Base-by-base conservation (phyloP, 2,113 vertebrate genomes). In the Sorex fumeus region DNA sequence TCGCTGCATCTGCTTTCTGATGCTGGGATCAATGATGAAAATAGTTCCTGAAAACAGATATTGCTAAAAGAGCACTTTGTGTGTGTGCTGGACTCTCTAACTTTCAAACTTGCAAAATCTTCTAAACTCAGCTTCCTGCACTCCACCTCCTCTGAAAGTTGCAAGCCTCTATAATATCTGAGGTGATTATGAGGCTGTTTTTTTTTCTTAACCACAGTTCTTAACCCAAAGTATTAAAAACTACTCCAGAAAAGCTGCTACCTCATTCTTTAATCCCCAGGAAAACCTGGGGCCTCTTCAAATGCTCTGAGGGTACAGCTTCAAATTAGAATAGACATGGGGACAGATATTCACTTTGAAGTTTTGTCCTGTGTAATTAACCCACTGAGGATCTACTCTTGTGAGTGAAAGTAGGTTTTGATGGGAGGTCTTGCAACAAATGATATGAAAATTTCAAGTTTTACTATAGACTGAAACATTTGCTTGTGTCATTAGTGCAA, bases 331-430 rank as follows among this genome's bases (percentile, higher is more conserved):
- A 36, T 88, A 84, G 76, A 79, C 36, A 70, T 16, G 66, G 72
- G 66, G 82, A 34, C 78, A 81, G 93, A 67, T 6, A 47, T 72
- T 95, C 60, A 77, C 86, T 86, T 91, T 86, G 85, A 86, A 93
- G 45, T 90, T 93, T 62, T 71, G 32, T 75, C 67, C 75, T 64
- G 36, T 77, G 50, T 74, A 64, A 40, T 62, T 95, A 90, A 82
- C 75, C 78, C 53, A 82, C 76, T 19, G 66, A 60, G 81, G 70
- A 85, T 70, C 21, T 67, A 74, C 11, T 72, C 11, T 70, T 78
- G 75, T 64, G 89, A 84, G 34, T 62, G 34, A 89, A 79, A 91
- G 62, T 28, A 76, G 71, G 6, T 95, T 94, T 72, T 80, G 78
- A 88, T 43, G 79, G 67, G 91, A 88, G 3, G 8, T 40, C 27